Percentiles rank a stretch among this genome's conserved stretches.
phyloP scores from a whole-genome alignment of 2,113 vertebrate species.

The Elgaria multicarinata region DNA sequence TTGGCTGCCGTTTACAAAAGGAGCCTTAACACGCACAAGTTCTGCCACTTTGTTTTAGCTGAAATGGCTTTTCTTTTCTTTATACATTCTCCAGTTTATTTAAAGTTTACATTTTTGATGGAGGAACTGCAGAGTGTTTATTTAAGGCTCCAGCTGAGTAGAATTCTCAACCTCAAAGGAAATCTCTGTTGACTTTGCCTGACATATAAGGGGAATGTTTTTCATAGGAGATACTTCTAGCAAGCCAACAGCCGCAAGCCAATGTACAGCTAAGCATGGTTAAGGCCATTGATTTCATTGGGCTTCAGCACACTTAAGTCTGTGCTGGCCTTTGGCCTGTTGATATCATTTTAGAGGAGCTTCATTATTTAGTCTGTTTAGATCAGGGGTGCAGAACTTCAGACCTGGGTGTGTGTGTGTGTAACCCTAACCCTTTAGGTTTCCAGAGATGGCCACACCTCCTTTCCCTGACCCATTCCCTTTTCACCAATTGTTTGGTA shows the following conservation, averaged over 20 bases:
- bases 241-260: slow-evolving; percentile 54
- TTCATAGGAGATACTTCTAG: slow-evolving; percentile 61
- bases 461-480: too few species aligned
- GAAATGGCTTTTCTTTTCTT: slow-evolving; percentile 36
- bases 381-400: not conserved
- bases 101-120: slow-evolving; percentile 35
- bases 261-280: not conserved
- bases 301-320: not conserved
- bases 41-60: slow-evolving; percentile 54
- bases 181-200: slow-evolving; percentile 48
- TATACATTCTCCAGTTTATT: slow-evolving; percentile 47
- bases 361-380: slow-evolving; percentile 28
- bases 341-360: slow-evolving; percentile 1
- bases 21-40: not conserved
- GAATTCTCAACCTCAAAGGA: slow-evolving; percentile 54
- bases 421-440: too few species aligned
- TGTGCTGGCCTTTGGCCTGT: slow-evolving; percentile 24
- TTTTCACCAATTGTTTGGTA: too few species aligned
- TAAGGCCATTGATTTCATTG: not conserved
- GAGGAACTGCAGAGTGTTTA: slow-evolving; percentile 44
- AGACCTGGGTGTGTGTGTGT: too few species aligned
- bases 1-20: slow-evolving; percentile 29
- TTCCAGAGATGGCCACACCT: too few species aligned
- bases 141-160: slow-evolving; percentile 52
- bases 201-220: slow-evolving; percentile 66